Base-by-base conservation (phyloP, 2,113 vertebrate species). In the Actenoides hombroni region DNA sequence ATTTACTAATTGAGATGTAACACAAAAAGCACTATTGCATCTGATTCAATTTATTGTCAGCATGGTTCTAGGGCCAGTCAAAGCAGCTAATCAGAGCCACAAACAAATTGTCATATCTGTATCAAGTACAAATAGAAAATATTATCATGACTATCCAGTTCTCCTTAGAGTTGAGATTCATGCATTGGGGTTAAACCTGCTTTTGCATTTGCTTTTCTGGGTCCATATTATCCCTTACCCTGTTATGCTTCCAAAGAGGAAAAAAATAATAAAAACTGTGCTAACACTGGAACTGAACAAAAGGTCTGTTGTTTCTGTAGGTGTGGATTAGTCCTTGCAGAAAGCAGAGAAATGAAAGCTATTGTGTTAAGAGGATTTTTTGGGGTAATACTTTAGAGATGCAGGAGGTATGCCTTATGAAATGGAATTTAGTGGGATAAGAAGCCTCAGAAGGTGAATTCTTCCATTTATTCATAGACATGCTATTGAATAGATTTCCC, bases 281-380 rank as follows among this genome's bases (percentile, higher is more conserved):
- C 48, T 95, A 87, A 87, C 57, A 57, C 37, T 29, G 61, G 39
- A 95, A 71, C 44, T 44, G 91, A 95, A 94, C 83, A 95, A 95
- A 97, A 95, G 84, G 44, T 65, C 35, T 19, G 61, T 96, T 97
- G 91, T 95, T 97, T 94, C 83, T 95, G 51, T 79, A 87, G 91
- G 48, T 95, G 89, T 61, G 81, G 86, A 95, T 96, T 94, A 97
- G 86, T 89, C 48, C 65, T 68, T 73, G 57, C 48, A 92, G 77
- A 91, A 94, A 84, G 84, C 48, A 94, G 48, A 88, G 68, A 94
- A 84, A 92, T 96, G 65, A 96, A 95, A 97, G 86, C 77, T 84
- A 35, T 39, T 94, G 39, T 31, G 77, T 87, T 95, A 96, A 97
- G 93, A 95, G 86, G 93, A 89, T 95, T 97, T 97, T 96, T 91